Evolutionary conservation across 1,140 invertebrate genomes (phyloP), one percentile per base, ranked within the genome.

Genomic region (Watersipora subatra): DNA sequence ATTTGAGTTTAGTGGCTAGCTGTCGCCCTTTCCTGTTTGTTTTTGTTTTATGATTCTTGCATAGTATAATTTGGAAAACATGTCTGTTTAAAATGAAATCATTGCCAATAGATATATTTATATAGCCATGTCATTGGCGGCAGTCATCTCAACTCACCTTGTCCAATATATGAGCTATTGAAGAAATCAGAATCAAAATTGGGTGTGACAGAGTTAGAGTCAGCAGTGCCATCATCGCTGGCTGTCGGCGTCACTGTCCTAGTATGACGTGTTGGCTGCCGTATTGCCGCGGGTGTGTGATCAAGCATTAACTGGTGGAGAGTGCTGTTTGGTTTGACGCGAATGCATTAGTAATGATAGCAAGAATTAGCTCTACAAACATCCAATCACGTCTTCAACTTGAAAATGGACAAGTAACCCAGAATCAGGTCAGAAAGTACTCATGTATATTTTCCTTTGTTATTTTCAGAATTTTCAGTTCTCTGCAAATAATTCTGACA

Each of bases 321-420:
- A 3, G 86, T 83, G 0, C 92, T 94, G 67, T 85, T 87, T 0
- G 91, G 89, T 80, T 97, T 97, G 2, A 97, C 88, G 57, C 93
- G 85, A 68, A 99, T 97, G n/a, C 96, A 95, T 83, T 98, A 98
- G 80, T 99, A 99, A 83, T 99, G 95, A 80, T 99, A 99, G 77
- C 98, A 98, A 2, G 94, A 98, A 82, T 99, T 98, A n/a, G 95
- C 95, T 70, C 94, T 90, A 73, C 64, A 83, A 82, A 70, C 46
- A 65, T 68, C 12, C 24, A 28, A 26, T 46, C 34, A 46, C 34
- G 7, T 12, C n/a, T n/a, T n/a, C n/a, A n/a, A n/a, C n/a, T n/a
- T n/a, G n/a, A n/a, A n/a, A n/a, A n/a, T n/a, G n/a, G n/a, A n/a
- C n/a, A n/a, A n/a, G n/a, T n/a, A n/a, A n/a, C n/a, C n/a, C n/a